phyloP scores from a whole-genome alignment of 1,140 invertebrate species.

The Aethina tumida region DNA sequence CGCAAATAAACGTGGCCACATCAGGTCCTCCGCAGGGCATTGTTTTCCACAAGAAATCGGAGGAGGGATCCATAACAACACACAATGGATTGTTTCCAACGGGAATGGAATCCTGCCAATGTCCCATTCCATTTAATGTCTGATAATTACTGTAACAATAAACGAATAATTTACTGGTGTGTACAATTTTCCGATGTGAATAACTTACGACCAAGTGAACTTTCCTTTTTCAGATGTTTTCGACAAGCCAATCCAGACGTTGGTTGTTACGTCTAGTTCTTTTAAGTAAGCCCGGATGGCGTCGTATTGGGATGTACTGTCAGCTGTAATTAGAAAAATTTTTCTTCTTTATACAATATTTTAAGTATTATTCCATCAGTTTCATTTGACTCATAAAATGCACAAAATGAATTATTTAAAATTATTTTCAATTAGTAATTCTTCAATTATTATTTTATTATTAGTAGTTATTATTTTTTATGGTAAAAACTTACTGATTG shows the following conservation, averaged over 20 bases:
- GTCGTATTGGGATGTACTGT: slow-evolving; percentile 60
- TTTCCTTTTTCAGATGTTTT: slow-evolving; percentile 51
- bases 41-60: slow-evolving; percentile 61
- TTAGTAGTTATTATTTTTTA: too few species aligned
- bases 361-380: too few species aligned
- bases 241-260: slow-evolving; percentile 65
- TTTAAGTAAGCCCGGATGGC: slow-evolving; percentile 61
- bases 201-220: slow-evolving; percentile 63
- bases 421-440: too few species aligned
- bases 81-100: slow-evolving; percentile 39
- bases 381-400: too few species aligned
- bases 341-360: too few species aligned
- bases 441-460: too few species aligned
- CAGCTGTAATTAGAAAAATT: slow-evolving; percentile 47
- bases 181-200: background rate
- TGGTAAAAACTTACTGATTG: too few species aligned
- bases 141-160: slow-evolving; percentile 33
- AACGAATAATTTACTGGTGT: slow-evolving; percentile 1
- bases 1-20: slow-evolving; percentile 62
- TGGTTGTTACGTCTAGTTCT: slow-evolving; percentile 59
- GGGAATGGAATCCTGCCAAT: slow-evolving; percentile 48
- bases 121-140: slow-evolving; percentile 49
- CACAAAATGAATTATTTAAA: too few species aligned
- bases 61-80: slow-evolving; percentile 55
- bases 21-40: slow-evolving; percentile 60